A percentile compares a stretch with the other conserved stretches of the same genome.
Conservation (phyloP, 2,888 invertebrate species). For the Microctonus aethiopoides region DNA sequence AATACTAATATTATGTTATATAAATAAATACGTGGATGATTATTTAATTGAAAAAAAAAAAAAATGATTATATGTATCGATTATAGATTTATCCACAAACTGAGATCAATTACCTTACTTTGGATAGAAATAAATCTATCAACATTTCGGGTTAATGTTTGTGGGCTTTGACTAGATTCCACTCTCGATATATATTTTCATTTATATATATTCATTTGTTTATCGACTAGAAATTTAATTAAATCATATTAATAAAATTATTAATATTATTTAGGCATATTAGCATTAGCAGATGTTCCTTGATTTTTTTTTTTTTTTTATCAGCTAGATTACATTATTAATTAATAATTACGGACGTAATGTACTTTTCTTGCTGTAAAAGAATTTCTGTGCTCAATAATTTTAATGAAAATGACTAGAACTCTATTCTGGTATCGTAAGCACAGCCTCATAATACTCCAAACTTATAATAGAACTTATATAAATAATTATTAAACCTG, state of each 20-base stretch:
- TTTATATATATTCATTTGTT: constrained; percentile 16
- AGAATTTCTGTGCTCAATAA: neutral
- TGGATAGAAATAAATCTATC: constrained; percentile 6
- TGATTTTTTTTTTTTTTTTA: neutral
- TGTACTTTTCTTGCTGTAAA: neutral
- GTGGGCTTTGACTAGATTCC: constrained; percentile 44
- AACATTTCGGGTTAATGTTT: constrained; percentile 40
- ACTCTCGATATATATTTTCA: constrained; percentile 39
- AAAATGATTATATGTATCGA: neutral
- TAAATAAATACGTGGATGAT: neutral
- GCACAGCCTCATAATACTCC: constrained; percentile 38
- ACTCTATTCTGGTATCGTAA: neutral
- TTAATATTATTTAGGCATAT: neutral
- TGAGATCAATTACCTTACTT: constrained; percentile 44
- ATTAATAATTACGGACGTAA: neutral
- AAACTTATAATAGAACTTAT: too few species aligned
- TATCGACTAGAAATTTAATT: neutral
- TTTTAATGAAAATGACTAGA: neutral
- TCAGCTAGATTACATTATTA: neutral
- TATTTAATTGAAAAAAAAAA: too few species aligned
- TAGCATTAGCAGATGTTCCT: neutral
- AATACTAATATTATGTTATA: neutral
- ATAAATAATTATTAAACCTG: too few species aligned
- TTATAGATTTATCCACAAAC: constrained; percentile 36
- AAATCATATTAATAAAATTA: neutral